These are phyloP conservation scores for Anguilla rostrata DNA, from an alignment of 2,113 vertebrate species.

Conservation along the genomic window DNA sequence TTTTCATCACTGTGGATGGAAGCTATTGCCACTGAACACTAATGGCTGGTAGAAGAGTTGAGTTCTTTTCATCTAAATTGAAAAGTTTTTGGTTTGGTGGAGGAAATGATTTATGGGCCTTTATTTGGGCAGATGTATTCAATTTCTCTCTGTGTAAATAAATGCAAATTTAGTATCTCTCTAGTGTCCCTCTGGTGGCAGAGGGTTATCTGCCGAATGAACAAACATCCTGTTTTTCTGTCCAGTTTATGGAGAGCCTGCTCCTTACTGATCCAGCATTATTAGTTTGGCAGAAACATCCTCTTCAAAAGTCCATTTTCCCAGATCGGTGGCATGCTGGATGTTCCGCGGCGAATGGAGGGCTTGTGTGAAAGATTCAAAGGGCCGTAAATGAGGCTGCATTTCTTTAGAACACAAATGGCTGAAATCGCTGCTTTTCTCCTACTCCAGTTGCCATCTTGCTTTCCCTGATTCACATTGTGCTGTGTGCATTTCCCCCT, in stretches of 20 bases:
- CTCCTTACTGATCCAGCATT: neutral
- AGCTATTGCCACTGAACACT: neutral
- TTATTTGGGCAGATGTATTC: slow-evolving; percentile 5
- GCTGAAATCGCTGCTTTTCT: neutral
- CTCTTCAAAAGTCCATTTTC: slow-evolving; percentile 5
- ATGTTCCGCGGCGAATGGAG: neutral
- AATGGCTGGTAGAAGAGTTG: slow-evolving; percentile 5
- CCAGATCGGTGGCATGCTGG: slow-evolving; percentile 16
- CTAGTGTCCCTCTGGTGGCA: neutral
- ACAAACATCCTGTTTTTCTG: slow-evolving; percentile 21
- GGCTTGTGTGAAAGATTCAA: slow-evolving; percentile 3
- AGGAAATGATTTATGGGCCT: slow-evolving; percentile 1
- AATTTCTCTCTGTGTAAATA: slow-evolving; percentile 9
- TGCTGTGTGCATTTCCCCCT: neutral
- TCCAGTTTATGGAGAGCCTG: neutral
- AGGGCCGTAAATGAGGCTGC: neutral
- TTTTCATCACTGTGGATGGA: neutral
- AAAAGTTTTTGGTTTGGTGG: slow-evolving; percentile 13
- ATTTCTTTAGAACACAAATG: neutral
- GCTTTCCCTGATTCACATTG: neutral
- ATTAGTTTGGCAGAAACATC: neutral
- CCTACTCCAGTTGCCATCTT: neutral
- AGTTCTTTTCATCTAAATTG: slow-evolving; percentile 3
- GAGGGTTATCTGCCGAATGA: slow-evolving; percentile 1
- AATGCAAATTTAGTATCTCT: neutral